phyloP scores from a whole-genome alignment of 2,113 vertebrate species.

The Cynopterus brachyotis region DNA sequence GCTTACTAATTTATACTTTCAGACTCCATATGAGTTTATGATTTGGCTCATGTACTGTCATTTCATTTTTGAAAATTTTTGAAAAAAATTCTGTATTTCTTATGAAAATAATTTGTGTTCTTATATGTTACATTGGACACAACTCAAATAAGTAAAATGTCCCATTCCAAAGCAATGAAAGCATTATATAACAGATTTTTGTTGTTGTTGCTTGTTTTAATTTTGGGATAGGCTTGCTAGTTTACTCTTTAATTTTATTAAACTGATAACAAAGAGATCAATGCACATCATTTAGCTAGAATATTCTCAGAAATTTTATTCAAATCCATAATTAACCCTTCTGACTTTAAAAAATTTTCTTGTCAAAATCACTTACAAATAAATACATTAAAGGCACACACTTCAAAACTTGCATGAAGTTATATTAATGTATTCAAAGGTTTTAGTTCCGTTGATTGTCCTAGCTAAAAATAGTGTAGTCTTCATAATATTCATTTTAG shows the following conservation, averaged over 20 bases:
- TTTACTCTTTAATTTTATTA: background rate
- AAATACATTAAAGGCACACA: background rate
- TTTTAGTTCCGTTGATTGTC: constrained; percentile 56
- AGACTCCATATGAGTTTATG: background rate
- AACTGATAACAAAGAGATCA: background rate
- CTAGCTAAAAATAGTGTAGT: constrained; percentile 63
- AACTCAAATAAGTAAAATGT: constrained; percentile 75
- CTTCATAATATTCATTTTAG: constrained; percentile 59
- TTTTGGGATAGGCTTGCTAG: background rate
- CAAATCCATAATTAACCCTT: background rate
- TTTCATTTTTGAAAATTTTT: constrained; percentile 52
- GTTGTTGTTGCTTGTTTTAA: background rate
- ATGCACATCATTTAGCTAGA: background rate
- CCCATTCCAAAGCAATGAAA: constrained; percentile 58
- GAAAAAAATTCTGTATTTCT: constrained; percentile 54
- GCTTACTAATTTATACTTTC: background rate
- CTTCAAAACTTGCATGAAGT: background rate
- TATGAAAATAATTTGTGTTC: constrained; percentile 58
- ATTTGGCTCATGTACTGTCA: background rate
- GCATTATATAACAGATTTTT: constrained; percentile 17
- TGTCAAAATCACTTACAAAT: background rate
- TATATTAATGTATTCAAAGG: constrained; percentile 32
- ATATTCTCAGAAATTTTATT: background rate
- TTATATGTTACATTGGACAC: constrained; percentile 64
- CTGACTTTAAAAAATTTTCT: background rate